Evolutionary conservation across 2,888 invertebrate genomes (phyloP).

Genomic region (Idaea dimidiata): DNA sequence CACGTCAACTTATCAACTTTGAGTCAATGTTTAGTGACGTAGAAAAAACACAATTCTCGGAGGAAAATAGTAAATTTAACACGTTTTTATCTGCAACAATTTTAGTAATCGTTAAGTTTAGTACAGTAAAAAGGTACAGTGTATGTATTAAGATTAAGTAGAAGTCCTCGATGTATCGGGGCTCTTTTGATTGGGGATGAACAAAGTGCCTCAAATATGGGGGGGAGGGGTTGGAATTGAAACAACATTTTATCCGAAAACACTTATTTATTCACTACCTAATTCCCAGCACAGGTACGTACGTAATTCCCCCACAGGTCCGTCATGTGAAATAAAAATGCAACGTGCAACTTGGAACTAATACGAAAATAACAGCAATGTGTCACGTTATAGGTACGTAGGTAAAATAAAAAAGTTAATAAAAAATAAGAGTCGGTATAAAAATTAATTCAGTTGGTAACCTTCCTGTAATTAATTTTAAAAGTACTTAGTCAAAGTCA

Average conservation of each 20-base stretch:
- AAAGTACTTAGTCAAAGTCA: background rate
- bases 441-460: background rate
- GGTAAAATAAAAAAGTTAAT: background rate
- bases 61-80: background rate
- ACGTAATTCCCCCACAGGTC: too few relatives aligned
- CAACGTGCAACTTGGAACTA: too few relatives aligned
- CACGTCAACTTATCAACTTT: conserved; percentile 32
- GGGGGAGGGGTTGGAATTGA: too few relatives aligned
- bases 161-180: too few relatives aligned
- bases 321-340: too few relatives aligned
- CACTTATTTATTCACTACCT: too few relatives aligned
- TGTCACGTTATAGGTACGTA: background rate
- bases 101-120: background rate
- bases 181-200: too few relatives aligned
- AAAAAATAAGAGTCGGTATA: background rate
- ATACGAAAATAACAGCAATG: too few relatives aligned
- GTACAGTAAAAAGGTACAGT: background rate
- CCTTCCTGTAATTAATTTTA: background rate
- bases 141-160: too few relatives aligned
- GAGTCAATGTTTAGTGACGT: conserved; percentile 42
- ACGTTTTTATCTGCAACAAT: background rate
- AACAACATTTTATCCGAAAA: too few relatives aligned
- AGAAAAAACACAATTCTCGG: background rate
- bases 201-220: too few relatives aligned
- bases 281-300: too few relatives aligned